Percentiles rank a stretch among this genome's conserved stretches.
These are phyloP conservation scores for Drosophila triauraria DNA, from an alignment of 1,140 invertebrate species.

Conservation along the genomic window DNA sequence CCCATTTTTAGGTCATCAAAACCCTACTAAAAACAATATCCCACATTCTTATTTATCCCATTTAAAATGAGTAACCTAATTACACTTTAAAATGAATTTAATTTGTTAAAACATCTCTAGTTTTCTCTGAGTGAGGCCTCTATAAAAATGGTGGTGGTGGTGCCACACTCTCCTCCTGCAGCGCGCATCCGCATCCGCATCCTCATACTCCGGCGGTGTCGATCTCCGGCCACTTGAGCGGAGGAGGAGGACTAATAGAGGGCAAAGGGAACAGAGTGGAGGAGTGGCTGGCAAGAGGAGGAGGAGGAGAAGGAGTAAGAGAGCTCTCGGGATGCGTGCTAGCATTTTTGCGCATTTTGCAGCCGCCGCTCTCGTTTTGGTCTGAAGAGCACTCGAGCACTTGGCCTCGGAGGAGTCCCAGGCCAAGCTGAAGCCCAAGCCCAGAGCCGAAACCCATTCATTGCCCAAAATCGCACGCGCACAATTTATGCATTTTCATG, in stretches of 20 bases:
- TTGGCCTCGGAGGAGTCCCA: constrained; percentile 28
- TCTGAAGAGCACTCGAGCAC: constrained; percentile 54
- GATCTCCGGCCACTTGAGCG: constrained; percentile 37
- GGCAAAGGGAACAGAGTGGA: neutral
- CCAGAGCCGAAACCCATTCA: constrained; percentile 2
- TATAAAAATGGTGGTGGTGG: constrained; percentile 32
- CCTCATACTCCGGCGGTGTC: constrained; percentile 34
- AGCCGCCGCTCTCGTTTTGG: constrained; percentile 62
- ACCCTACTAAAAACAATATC: too few relatives aligned
- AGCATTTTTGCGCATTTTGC: constrained; percentile 65
- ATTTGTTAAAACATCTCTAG: neutral
- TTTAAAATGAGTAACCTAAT: neutral
- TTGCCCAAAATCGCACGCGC: constrained; percentile 67
- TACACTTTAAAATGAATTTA: too few relatives aligned
- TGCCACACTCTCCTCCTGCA: constrained; percentile 38
- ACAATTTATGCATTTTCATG: constrained; percentile 60
- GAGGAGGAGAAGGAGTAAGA: constrained; percentile 1
- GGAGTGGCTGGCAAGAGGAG: neutral
- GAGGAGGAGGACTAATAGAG: neutral
- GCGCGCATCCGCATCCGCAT: constrained; percentile 1
- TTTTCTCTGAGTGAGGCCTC: constrained; percentile 15
- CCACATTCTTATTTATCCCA: neutral
- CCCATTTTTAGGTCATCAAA: too few relatives aligned
- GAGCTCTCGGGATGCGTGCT: constrained; percentile 31
- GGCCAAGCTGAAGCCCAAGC: constrained; percentile 5